Conservation (phyloP, 2,797 vertebrate genomes). For the Coregonus suidteri region DNA sequence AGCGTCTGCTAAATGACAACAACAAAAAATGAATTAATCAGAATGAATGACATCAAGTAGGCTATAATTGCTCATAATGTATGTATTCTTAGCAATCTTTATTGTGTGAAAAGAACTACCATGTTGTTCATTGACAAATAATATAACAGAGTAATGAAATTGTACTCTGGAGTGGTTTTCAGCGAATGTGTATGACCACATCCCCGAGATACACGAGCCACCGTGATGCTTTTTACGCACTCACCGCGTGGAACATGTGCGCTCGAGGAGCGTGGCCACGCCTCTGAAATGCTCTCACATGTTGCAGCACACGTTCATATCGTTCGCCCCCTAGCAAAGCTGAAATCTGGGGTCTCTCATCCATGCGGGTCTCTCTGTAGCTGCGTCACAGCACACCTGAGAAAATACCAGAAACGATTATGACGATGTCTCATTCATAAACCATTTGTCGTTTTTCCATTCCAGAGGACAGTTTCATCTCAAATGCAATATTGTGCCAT, state of each 20-base stretch:
- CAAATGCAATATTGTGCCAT: neutral
- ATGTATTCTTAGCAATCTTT: neutral
- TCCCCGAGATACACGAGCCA: constrained; percentile 16
- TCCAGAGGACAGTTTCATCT: neutral
- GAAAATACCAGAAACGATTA: neutral
- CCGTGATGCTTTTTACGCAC: constrained; percentile 9
- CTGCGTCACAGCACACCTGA: constrained; percentile 1
- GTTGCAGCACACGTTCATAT: constrained; percentile 42
- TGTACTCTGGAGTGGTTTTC: neutral
- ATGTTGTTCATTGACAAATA: neutral
- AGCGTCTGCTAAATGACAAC: too few species aligned
- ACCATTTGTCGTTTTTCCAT: neutral
- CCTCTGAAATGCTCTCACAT: constrained; percentile 45
- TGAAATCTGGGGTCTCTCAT: neutral
- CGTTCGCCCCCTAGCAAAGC: neutral
- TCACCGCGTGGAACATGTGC: constrained; percentile 46
- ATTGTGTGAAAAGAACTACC: neutral
- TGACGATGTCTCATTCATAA: neutral
- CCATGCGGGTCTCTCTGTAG: neutral
- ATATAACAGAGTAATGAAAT: neutral
- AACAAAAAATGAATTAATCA: too few species aligned
- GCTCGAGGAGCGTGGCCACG: constrained; percentile 31
- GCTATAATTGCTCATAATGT: neutral
- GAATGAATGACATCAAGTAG: neutral
- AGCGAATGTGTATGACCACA: neutral